Percentiles rank a stretch among this genome's conserved stretches.
phyloP scores from a whole-genome alignment of 2,113 vertebrate genomes.

The Tyto alba region DNA sequence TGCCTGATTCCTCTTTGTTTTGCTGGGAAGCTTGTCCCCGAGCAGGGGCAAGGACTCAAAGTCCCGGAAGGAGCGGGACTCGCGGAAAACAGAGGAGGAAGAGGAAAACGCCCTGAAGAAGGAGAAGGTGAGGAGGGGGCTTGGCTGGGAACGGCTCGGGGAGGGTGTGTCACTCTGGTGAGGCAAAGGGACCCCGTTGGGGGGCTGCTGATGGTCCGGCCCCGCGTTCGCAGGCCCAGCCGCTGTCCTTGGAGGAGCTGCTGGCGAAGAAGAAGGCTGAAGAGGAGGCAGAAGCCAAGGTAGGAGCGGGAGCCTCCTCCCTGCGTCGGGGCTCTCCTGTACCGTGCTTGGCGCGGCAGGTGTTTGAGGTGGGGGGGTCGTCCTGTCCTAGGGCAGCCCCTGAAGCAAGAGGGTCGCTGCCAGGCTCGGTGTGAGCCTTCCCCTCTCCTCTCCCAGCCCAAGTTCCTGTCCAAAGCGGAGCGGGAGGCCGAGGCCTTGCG shows the following conservation, averaged over 20 bases:
- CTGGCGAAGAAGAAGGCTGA: slow-evolving; percentile 96
- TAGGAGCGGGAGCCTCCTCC: neutral
- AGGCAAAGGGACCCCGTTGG: rapidly evolving
- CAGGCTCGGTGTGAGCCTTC: rapidly evolving
- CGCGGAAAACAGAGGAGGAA: slow-evolving; percentile 83
- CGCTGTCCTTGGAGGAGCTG: slow-evolving; percentile 93
- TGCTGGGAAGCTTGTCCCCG: slow-evolving; percentile 80
- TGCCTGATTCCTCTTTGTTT: rapidly evolving
- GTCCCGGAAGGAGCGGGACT: slow-evolving; percentile 84
- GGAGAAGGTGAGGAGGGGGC: slow-evolving; percentile 73
- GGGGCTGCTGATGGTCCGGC: neutral
- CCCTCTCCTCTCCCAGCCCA: slow-evolving; percentile 74
- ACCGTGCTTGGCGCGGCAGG: rapidly evolving
- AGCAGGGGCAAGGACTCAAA: slow-evolving; percentile 83
- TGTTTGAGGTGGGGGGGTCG: neutral
- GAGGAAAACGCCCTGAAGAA: slow-evolving; percentile 86
- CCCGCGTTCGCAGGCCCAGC: slow-evolving; percentile 77
- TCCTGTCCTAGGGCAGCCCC: neutral
- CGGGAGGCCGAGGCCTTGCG: slow-evolving; percentile 91
- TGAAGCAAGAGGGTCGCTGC: rapidly evolving
- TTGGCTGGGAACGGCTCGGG: neutral
- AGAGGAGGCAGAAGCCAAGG: slow-evolving; percentile 96
- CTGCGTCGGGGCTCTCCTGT: rapidly evolving
- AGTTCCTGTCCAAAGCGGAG: slow-evolving; percentile 93
- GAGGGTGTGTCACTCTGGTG: rapidly evolving